phyloP scores from a whole-genome alignment of 2,888 invertebrate species.

The Drosophila mercatorum region DNA sequence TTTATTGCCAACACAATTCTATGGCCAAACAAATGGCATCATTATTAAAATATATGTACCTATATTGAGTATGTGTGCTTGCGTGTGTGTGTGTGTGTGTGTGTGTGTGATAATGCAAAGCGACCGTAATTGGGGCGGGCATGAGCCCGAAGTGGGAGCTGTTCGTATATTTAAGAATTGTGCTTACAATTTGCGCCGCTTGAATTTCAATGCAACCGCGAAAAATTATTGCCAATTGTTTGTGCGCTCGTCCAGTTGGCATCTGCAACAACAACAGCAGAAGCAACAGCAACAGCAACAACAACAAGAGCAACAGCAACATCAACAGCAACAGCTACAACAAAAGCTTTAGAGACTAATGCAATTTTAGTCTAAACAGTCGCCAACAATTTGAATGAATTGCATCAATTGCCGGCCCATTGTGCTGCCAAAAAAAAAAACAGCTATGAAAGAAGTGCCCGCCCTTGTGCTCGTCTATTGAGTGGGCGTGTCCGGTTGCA shows the following conservation, averaged over 20 bases:
- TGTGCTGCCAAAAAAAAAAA: slow-evolving; percentile 43
- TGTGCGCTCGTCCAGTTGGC: slow-evolving; percentile 57
- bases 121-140: slow-evolving; percentile 54
- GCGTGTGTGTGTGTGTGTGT: slow-evolving; percentile 20
- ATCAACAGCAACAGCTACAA: slow-evolving; percentile 25
- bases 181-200: slow-evolving; percentile 64
- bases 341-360: slow-evolving; percentile 66
- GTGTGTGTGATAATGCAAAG: slow-evolving; percentile 59
- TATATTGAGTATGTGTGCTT: slow-evolving; percentile 25
- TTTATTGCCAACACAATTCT: slow-evolving; percentile 77
- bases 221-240: slow-evolving; percentile 83
- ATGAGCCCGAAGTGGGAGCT: slow-evolving; percentile 23
- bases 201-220: slow-evolving; percentile 77
- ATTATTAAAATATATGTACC: slow-evolving; percentile 74
- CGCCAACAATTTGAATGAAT: slow-evolving; percentile 78
- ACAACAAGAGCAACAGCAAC: slow-evolving; percentile 12
- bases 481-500: slow-evolving; percentile 58
- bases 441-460: background rate
- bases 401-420: slow-evolving; percentile 79
- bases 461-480: slow-evolving; percentile 41
- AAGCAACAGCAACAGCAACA: background rate
- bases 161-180: slow-evolving; percentile 52
- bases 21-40: slow-evolving; percentile 79
- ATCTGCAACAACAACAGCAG: background rate
- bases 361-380: slow-evolving; percentile 80